Base-by-base conservation (phyloP, 2,113 vertebrate genomes). In the Spea multiplicata region DNA sequence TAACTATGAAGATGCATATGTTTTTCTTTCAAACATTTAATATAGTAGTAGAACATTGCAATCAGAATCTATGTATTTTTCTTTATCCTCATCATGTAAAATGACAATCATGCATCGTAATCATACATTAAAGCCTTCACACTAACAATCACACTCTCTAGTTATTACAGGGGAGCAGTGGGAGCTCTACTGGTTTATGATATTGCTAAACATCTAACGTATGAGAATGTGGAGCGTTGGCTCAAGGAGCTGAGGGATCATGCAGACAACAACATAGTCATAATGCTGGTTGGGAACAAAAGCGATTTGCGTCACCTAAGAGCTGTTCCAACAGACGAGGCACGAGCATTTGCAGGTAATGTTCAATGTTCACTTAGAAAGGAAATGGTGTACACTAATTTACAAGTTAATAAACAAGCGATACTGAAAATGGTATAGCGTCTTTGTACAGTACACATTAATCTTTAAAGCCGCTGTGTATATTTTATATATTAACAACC, bases 231-330 rank as follows among this genome's bases (percentile, higher is more conserved):
- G 77, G 97, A 98, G 78, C 96, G 96, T 82, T 99, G 97, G 97
- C 89, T 99, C 82, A 99, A 99, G 88, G 97, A 99, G 86, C 93
- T 97, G n/a, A 90, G 96, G 70, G 97, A 99, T 81, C 97, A 99
- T 0, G 97, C 97, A 0, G 96, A 98, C 87, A 97, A 94, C 90
- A 99, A 98, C 84, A 97, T 98, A 0, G 96, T 99, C 82, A 99
- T 99, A 87, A 98, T 99, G 97, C 88, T 97, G 83, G 97, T 99
- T 81, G 97, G 97, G 30, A 98, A 98, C 90, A 98, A 98, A 88
- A 98, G 96, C 0, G 97, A 98, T 86, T 90, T 98, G 55, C 95
- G 97, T 49, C 97, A 98, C 71, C 91, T 98, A 50, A 85, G 96
- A 71, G 97, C 96, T 0, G 97, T 98, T 86, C 97, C 97, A 84